phyloP scores from a whole-genome alignment of 2,797 vertebrate genomes.

The Hippoglossus hippoglossus region DNA sequence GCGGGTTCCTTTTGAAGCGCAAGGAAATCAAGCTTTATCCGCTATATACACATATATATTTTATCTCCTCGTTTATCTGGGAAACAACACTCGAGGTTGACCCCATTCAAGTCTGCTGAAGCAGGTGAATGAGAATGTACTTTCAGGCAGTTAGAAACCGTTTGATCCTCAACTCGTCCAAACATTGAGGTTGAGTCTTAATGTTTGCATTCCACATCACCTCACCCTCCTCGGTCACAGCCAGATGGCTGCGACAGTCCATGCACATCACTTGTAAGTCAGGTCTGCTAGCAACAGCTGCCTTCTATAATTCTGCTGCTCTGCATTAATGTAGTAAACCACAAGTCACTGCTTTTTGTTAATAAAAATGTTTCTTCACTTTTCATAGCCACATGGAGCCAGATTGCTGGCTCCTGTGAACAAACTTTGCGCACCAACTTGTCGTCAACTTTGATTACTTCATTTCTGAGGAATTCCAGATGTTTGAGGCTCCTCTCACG shows the following conservation, averaged over 20 bases:
- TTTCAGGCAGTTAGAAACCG: conserved; percentile 10
- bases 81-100: conserved; percentile 11
- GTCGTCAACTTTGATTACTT: conserved; percentile 84
- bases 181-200: conserved; percentile 34
- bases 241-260: conserved; percentile 77
- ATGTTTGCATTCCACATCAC: conserved; percentile 57
- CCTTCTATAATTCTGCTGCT: conserved; percentile 58
- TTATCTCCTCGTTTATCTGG: neutral
- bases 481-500: conserved; percentile 76
- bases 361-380: conserved; percentile 66
- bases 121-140: conserved; percentile 1
- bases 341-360: conserved; percentile 65
- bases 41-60: neutral
- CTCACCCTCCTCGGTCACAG: conserved; percentile 62
- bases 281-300: conserved; percentile 78
- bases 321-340: conserved; percentile 54
- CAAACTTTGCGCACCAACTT: conserved; percentile 79
- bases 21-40: conserved; percentile 15
- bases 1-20: conserved; percentile 45
- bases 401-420: conserved; percentile 73
- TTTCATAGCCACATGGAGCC: conserved; percentile 48
- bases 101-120: conserved; percentile 18
- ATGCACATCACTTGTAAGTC: conserved; percentile 69
- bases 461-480: conserved; percentile 83
- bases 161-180: conserved; percentile 43